A percentile compares a stretch with the other conserved stretches of the same genome.
phyloP scores from a whole-genome alignment of 2,797 vertebrate species.

The Channa striata region DNA sequence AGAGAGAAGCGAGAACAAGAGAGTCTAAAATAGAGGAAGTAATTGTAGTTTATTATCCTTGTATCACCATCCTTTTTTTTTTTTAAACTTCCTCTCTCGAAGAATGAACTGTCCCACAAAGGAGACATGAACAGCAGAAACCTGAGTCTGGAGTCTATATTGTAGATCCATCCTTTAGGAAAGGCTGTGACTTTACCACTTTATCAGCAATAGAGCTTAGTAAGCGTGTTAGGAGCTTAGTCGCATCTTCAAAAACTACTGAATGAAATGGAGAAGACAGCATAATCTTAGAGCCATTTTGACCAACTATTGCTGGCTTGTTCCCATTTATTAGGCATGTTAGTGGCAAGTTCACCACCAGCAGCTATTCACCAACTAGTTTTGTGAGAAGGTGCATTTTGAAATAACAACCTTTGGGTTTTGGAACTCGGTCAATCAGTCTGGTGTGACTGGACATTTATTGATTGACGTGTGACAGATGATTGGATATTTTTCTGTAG shows the following conservation, averaged over 20 bases:
- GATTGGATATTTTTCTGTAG: no score
- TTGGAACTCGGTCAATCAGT: no score
- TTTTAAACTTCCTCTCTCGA: neutral
- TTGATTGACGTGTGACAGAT: no score
- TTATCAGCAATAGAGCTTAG: neutral
- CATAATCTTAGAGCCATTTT: neutral
- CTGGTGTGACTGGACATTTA: no score
- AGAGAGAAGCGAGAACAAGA: neutral
- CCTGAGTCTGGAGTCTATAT: neutral
- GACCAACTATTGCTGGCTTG: no score
- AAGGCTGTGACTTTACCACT: neutral
- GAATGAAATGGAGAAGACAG: neutral
- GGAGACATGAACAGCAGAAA: neutral
- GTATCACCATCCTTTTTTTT: neutral
- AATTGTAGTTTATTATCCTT: neutral
- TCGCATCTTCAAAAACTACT: neutral
- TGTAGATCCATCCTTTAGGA: neutral
- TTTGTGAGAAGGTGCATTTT: no score
- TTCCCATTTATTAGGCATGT: no score
- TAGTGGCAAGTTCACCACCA: no score
- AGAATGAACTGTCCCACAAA: neutral
- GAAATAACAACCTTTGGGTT: no score
- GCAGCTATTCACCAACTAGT: no score
- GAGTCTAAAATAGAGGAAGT: constrained; percentile 6
- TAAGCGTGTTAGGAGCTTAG: neutral